These are phyloP conservation scores for Seriola quinqueradiata DNA, from an alignment of 2,113 vertebrate species.

Conservation along the genomic window DNA sequence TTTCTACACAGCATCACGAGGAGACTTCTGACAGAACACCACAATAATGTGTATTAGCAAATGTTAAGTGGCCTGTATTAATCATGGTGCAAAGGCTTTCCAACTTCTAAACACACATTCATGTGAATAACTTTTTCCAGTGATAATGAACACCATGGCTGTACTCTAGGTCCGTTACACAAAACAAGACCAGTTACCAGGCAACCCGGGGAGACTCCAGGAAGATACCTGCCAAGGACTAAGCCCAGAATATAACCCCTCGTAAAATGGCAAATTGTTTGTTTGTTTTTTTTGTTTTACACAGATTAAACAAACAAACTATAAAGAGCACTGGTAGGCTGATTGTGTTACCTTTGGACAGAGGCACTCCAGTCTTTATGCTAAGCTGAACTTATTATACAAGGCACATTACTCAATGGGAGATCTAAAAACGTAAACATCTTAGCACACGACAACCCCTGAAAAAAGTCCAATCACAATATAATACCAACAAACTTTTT, in stretches of 20 bases:
- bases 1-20: background rate
- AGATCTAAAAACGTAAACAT: background rate
- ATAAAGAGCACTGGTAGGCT: background rate
- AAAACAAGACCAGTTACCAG: constrained; percentile 29
- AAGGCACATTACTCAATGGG: background rate
- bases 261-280: background rate
- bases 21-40: background rate
- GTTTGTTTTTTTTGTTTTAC: too few species aligned
- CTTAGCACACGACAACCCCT: background rate
- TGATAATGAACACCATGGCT: background rate
- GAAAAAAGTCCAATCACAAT: background rate
- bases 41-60: background rate
- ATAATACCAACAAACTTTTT: background rate
- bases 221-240: background rate
- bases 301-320: too few species aligned
- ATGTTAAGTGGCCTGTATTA: background rate
- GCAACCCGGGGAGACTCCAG: constrained; percentile 20
- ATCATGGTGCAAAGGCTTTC: background rate
- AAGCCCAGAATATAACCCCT: background rate
- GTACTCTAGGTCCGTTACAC: background rate
- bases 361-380: background rate
- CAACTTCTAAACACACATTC: background rate
- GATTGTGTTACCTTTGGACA: background rate
- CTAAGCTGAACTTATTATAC: background rate
- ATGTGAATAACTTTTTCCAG: background rate